Evolutionary conservation across 2,113 vertebrate species (phyloP).

Genomic region (Salvelinus namaycush): DNA sequence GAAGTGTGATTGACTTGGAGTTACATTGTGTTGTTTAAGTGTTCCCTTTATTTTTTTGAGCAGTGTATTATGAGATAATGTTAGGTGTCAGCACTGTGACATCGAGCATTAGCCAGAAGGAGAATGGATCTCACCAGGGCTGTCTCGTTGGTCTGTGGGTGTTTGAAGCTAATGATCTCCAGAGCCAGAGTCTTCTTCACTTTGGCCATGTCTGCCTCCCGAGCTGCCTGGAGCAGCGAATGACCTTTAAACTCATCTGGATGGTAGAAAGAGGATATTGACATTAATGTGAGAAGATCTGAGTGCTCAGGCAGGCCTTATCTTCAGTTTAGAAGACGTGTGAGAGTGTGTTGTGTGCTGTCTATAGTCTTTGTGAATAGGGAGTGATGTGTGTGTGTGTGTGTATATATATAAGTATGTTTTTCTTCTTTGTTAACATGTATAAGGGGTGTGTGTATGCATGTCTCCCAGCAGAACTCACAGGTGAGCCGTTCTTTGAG

Average conservation of each 20-base stretch:
- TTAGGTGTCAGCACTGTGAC: no score
- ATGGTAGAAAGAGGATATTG: slow-evolving; percentile 25
- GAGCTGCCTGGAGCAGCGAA: slow-evolving; percentile 94
- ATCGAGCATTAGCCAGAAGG: neutral
- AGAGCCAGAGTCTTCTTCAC: slow-evolving; percentile 96
- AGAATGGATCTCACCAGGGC: slow-evolving; percentile 83
- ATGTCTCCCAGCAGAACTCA: slow-evolving; percentile 66
- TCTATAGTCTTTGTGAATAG: neutral
- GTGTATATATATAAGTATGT: neutral
- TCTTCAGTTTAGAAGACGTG: neutral
- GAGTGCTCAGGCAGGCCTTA: neutral
- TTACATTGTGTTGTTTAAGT: no score
- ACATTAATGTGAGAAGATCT: neutral
- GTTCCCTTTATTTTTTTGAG: no score
- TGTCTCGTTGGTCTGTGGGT: slow-evolving; percentile 96
- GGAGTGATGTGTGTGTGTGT: neutral
- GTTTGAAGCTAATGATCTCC: slow-evolving; percentile 98
- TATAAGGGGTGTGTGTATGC: neutral
- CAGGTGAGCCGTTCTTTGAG: slow-evolving; percentile 92
- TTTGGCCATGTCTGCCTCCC: slow-evolving; percentile 97
- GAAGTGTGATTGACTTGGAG: no score
- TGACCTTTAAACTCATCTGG: slow-evolving; percentile 99
- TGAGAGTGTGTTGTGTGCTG: neutral
- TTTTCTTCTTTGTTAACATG: neutral
- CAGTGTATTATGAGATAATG: no score